Conservation (phyloP, 1,140 invertebrate species). For the Drosophila yakuba region DNA sequence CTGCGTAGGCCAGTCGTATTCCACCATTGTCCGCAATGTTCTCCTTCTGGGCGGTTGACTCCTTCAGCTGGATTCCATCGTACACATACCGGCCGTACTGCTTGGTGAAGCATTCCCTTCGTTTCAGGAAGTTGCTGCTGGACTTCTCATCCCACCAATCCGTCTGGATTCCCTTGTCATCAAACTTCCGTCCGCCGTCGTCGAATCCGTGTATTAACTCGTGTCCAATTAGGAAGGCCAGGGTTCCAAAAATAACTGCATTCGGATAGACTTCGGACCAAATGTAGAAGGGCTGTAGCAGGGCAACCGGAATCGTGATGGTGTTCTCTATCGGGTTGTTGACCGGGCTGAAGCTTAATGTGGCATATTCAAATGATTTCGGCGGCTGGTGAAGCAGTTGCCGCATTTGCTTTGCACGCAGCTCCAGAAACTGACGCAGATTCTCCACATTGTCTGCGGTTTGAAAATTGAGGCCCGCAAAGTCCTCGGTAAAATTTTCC, state of each 20-base stretch:
- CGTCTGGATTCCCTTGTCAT: conserved; percentile 90
- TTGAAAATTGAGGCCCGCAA: conserved; percentile 40
- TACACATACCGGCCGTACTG: conserved; percentile 69
- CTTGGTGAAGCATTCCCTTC: conserved; percentile 58
- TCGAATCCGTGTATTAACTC: conserved; percentile 90
- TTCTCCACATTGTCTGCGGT: conserved; percentile 45
- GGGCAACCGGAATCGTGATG: conserved; percentile 65
- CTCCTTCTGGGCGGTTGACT: conserved; percentile 83
- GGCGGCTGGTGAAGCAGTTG: conserved; percentile 41
- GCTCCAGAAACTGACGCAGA: conserved; percentile 9
- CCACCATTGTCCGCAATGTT: conserved; percentile 91
- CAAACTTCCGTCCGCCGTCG: conserved; percentile 92
- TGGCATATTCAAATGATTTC: conserved; percentile 46
- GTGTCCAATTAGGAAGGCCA: conserved; percentile 89
- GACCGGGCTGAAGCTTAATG: conserved; percentile 59
- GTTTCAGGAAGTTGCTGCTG: conserved; percentile 38
- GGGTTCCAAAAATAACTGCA: conserved; percentile 86
- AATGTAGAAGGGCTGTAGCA: conserved; percentile 71
- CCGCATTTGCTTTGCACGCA: conserved; percentile 3
- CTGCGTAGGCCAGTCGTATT: conserved; percentile 87
- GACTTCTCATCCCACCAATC: conserved; percentile 76
- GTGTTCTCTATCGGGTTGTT: conserved; percentile 67
- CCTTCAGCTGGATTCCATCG: conserved; percentile 39
- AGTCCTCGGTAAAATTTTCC: conserved; percentile 60
- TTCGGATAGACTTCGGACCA: conserved; percentile 71